phyloP scores from a whole-genome alignment of 2,888 invertebrate species.

The Hypena proboscidalis region DNA sequence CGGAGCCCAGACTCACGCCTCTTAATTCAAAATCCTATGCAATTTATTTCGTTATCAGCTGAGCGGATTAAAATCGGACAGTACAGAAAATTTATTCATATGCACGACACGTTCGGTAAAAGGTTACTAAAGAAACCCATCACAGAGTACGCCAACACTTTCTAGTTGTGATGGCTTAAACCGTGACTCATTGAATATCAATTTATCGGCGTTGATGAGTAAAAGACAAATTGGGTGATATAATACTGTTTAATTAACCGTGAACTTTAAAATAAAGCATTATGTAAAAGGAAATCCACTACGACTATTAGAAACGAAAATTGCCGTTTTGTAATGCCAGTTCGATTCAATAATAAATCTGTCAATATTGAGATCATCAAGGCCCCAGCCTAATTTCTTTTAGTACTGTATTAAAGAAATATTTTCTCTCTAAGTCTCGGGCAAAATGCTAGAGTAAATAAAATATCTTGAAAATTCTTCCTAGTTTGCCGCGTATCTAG shows the following conservation, averaged over 20 bases:
- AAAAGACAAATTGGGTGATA: constrained; percentile 28
- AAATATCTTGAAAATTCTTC: too few relatives aligned
- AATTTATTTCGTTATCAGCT: constrained; percentile 69
- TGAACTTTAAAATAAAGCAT: constrained; percentile 46
- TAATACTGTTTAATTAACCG: constrained; percentile 40
- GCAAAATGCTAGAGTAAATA: too few relatives aligned
- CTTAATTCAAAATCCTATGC: constrained; percentile 67
- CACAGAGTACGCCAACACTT: constrained; percentile 71
- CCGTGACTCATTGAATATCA: constrained; percentile 42
- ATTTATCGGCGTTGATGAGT: constrained; percentile 35
- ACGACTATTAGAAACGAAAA: constrained; percentile 12
- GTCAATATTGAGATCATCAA: constrained; percentile 15
- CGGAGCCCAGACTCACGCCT: constrained; percentile 61
- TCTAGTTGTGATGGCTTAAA: constrained; percentile 58
- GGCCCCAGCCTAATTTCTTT: constrained; percentile 11
- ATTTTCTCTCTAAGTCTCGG: too few relatives aligned
- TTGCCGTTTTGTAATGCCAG: constrained; percentile 17
- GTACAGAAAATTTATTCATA: constrained; percentile 67
- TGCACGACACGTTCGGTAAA: constrained; percentile 67
- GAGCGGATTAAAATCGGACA: constrained; percentile 66
- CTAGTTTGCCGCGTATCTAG: too few relatives aligned
- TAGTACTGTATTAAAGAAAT: constrained; percentile 1
- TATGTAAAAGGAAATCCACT: constrained; percentile 36
- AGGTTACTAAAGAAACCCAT: constrained; percentile 62
- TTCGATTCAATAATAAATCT: constrained; percentile 13